A percentile compares a stretch with the other conserved stretches of the same genome.
Evolutionary conservation across 2,113 vertebrate species (phyloP).

Genomic region (Laterallus jamaicensis): DNA sequence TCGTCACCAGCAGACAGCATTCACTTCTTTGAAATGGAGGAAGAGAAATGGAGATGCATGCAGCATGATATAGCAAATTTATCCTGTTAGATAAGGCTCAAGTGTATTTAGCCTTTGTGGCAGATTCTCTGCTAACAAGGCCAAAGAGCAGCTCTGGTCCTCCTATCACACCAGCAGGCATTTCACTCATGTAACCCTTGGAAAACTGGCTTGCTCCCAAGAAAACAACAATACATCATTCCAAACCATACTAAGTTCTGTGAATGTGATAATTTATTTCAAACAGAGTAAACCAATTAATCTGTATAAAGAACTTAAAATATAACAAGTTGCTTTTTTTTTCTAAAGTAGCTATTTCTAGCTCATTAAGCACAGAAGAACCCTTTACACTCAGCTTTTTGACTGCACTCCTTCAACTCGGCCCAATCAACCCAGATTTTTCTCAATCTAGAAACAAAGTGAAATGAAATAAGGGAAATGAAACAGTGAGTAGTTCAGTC

Average conservation of each 20-base stretch:
- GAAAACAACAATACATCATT: not conserved
- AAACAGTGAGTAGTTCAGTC: not conserved
- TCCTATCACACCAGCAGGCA: not conserved
- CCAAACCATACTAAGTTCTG: not conserved
- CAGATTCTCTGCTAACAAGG: not conserved
- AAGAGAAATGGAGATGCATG: not conserved
- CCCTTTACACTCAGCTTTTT: not conserved
- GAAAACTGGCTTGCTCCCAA: not conserved
- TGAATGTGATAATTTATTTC: not conserved
- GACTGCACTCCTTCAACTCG: not conserved
- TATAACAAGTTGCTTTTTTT: not conserved
- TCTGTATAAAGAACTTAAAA: not conserved
- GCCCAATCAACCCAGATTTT: not conserved
- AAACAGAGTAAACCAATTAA: not conserved
- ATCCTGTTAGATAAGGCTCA: not conserved
- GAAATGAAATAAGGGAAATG: not conserved
- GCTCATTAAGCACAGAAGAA: not conserved
- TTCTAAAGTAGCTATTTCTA: not conserved
- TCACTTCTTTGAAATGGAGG: not conserved
- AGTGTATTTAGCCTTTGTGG: not conserved
- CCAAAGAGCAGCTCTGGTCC: not conserved
- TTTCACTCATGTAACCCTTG: not conserved
- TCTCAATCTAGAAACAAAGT: not conserved
- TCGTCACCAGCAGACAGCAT: not conserved
- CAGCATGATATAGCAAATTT: not conserved